Conservation (phyloP, 35 echinoderm and acorn worm genomes). For the Eucidaris tribuloides region DNA sequence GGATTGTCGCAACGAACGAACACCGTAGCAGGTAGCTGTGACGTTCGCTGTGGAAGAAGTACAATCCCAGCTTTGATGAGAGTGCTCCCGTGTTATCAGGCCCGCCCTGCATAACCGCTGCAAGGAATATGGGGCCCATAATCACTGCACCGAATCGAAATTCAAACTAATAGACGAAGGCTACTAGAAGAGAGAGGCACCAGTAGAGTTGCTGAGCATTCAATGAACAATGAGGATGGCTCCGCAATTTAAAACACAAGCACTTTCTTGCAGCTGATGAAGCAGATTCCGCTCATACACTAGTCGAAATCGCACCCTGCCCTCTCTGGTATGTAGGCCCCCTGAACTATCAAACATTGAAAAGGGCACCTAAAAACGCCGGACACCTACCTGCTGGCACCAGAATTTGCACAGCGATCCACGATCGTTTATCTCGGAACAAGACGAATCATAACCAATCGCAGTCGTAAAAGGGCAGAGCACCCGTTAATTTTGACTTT, state of each 20-base stretch:
- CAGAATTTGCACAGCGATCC: slow-evolving; percentile 33
- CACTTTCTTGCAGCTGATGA: slow-evolving; percentile 79
- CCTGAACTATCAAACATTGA: slow-evolving; percentile 55
- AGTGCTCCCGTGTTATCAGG: slow-evolving; percentile 58
- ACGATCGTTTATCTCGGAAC: slow-evolving; percentile 76
- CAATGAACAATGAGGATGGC: slow-evolving; percentile 27
- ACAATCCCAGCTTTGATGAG: slow-evolving; percentile 46
- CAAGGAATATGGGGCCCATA: slow-evolving; percentile 87
- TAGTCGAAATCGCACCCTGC: no score
- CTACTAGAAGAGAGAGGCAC: no score
- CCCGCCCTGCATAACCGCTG: slow-evolving; percentile 66
- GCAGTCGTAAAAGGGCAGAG: slow-evolving; percentile 65
- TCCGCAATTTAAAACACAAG: slow-evolving; percentile 50
- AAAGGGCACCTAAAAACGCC: slow-evolving; percentile 65
- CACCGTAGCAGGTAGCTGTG: no score
- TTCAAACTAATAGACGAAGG: background rate
- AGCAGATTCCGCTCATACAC: slow-evolving; percentile 74
- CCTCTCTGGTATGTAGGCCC: no score
- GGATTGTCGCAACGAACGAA: slow-evolving; percentile 19
- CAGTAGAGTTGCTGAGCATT: background rate
- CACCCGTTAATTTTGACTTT: slow-evolving; percentile 63
- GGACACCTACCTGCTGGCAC: slow-evolving; percentile 61
- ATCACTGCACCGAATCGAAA: slow-evolving; percentile 54
- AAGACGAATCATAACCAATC: slow-evolving; percentile 84
- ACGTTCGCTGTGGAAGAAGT: slow-evolving; percentile 52